These are phyloP conservation scores for Podarcis cretensis DNA, from an alignment of 2,113 vertebrate species.

Conservation along the genomic window DNA sequence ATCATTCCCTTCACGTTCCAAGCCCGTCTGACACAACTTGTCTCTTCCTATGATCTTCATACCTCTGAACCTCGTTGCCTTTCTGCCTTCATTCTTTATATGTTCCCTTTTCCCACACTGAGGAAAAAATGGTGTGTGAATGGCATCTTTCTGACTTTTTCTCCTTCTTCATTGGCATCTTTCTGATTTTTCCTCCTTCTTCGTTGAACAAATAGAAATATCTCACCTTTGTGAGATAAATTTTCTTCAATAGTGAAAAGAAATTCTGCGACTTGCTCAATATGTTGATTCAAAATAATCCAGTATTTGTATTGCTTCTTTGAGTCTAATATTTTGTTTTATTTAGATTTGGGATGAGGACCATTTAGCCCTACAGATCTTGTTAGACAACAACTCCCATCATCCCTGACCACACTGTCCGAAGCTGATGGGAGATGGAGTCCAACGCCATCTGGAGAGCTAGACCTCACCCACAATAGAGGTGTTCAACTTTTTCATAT, in stretches of 20 bases:
- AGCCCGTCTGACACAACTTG: constrained; percentile 80
- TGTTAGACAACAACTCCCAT: no score
- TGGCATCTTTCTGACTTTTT: constrained; percentile 41
- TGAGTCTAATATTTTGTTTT: constrained; percentile 27
- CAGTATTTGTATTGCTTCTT: constrained; percentile 39
- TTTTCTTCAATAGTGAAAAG: constrained; percentile 42
- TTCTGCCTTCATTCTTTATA: constrained; percentile 63
- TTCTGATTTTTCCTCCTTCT: constrained; percentile 60
- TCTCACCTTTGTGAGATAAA: not conserved
- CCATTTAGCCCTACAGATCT: no score
- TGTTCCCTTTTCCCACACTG: constrained; percentile 56
- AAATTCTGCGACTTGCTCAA: not conserved
- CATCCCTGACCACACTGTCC: no score
- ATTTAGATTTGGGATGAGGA: not conserved
- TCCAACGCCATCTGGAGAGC: no score
- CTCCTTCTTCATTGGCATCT: constrained; percentile 11
- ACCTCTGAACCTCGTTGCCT: constrained; percentile 67
- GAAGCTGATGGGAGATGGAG: no score
- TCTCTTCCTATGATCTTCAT: constrained; percentile 69
- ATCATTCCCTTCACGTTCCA: constrained; percentile 87
- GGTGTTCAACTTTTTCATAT: constrained; percentile 12
- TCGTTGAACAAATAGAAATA: constrained; percentile 39
- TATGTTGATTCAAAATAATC: constrained; percentile 23
- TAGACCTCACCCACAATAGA: no score
- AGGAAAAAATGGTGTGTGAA: constrained; percentile 50